Evolutionary conservation across 1,140 invertebrate species (phyloP), one percentile per base, ranked within the genome.

Genomic region (Rhopalosiphum maidis): DNA sequence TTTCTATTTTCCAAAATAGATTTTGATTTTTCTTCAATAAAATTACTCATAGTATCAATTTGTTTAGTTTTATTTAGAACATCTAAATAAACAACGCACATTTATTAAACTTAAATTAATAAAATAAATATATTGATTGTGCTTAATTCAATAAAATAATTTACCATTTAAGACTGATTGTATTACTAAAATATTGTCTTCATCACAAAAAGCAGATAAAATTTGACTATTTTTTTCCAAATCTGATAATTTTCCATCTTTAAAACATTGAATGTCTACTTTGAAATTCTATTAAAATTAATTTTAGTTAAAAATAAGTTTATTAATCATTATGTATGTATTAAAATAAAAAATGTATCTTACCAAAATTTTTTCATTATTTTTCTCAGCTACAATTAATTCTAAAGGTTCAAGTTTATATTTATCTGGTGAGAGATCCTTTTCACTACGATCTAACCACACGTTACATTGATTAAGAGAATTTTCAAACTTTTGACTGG

Each of bases 1-100:
- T 97, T 97, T 94, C 98, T 96, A 37, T 94, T 93, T 86, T 97
- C 96, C 8, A 98, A 94, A 25, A 97, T 95, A 46, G 95, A 95
- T 95, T 97, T 96, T 22, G 98, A 94, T 93, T 96, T 96, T 54
- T 96, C 95, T 60, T 96, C 96, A 94, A 98, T 97, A 30, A 86
- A 41, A 41, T 54, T 7, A 54, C 43, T 51, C 91, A 93, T 93
- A 25, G 86, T 37, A 3, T 86, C 48, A 15, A 93, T 22, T 86
- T 54, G 51, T 55, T 86, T 93, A 41, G 46, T 54, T n/a, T 93
- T 93, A 41, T 86, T 68, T 9, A 51, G 46, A 25, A 86, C 35
- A n/a, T 83, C 91, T 93, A 55, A 85, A 55, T 54, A 41, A 18
- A 48, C 21, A 41, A 88, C 18, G 21, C 22, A 41, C 1, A n/a